phyloP scores from a whole-genome alignment of 2,113 vertebrate species.

The Microcebus murinus region DNA sequence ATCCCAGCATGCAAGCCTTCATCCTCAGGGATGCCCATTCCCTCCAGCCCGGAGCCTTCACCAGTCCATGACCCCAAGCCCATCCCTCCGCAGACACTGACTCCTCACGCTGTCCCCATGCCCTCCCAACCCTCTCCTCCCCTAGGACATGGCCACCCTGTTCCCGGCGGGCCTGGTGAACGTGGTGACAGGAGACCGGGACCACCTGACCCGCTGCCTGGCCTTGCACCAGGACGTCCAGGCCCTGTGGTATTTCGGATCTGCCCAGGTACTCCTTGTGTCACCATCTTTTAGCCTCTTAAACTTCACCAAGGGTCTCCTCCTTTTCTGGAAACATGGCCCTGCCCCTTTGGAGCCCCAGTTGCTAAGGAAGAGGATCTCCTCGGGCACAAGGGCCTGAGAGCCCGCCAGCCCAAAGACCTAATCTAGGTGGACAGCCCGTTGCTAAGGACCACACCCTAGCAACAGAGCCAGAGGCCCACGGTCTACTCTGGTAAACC shows the following conservation, averaged over 20 bases:
- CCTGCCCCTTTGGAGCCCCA: background rate
- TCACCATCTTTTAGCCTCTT: background rate
- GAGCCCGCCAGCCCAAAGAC: background rate
- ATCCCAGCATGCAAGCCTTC: background rate
- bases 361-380: conserved; percentile 4
- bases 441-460: background rate
- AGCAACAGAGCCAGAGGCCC: background rate
- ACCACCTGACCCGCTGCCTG: conserved; percentile 90
- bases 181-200: conserved; percentile 87
- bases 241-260: conserved; percentile 95
- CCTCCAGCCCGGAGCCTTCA: background rate
- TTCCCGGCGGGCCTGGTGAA: conserved; percentile 91
- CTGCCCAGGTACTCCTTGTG: conserved; percentile 84
- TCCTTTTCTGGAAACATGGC: background rate
- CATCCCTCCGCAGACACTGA: background rate
- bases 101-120: background rate
- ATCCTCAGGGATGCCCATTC: background rate
- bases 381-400: background rate
- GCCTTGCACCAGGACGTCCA: conserved; percentile 93
- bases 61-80: too few relatives aligned
- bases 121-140: background rate
- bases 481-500: background rate
- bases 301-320: background rate
- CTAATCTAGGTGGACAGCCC: background rate
- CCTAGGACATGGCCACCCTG: conserved; percentile 88